Percentiles rank a stretch among this genome's conserved stretches.
Conservation (phyloP, 2,113 vertebrate genomes). For the Triplophysa dalaica region DNA sequence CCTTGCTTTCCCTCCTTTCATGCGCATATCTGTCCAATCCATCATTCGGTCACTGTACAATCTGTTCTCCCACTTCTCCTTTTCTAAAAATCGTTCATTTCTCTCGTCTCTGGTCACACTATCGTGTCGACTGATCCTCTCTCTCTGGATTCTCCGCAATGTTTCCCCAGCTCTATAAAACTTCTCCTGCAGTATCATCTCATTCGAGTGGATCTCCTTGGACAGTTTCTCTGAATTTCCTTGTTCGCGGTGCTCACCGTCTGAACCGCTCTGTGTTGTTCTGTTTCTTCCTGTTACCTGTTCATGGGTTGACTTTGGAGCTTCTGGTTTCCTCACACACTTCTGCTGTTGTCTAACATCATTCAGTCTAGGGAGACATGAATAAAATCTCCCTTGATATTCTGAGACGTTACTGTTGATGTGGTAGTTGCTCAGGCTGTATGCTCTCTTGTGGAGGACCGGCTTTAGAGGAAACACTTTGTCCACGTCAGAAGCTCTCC, state of each 20-base stretch:
- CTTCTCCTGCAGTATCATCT: constrained; percentile 77
- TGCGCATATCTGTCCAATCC: constrained; percentile 17
- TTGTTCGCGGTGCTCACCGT: constrained; percentile 40
- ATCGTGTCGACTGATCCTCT: constrained; percentile 59
- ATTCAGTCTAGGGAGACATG: not conserved
- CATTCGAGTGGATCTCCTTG: constrained; percentile 74
- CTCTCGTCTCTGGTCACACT: constrained; percentile 25
- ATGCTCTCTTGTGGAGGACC: constrained; percentile 66
- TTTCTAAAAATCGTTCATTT: constrained; percentile 17
- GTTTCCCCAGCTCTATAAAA: constrained; percentile 72
- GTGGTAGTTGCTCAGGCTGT: constrained; percentile 24
- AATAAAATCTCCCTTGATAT: constrained; percentile 5
- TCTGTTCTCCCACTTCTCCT: constrained; percentile 46
- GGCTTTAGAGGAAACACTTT: constrained; percentile 78
- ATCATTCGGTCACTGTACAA: constrained; percentile 36
- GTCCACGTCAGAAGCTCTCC: constrained; percentile 66
- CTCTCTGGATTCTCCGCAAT: constrained; percentile 73
- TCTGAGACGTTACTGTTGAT: constrained; percentile 21
- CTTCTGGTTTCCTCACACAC: not conserved
- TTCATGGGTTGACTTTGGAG: not conserved
- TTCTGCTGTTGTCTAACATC: constrained; percentile 15
- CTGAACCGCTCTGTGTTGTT: not conserved
- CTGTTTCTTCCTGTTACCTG: not conserved
- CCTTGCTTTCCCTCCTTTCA: not conserved
- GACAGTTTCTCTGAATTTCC: constrained; percentile 69